A percentile compares a stretch with the other conserved stretches of the same genome.
These are phyloP conservation scores for Eupelmus urozonus DNA, from an alignment of 2,888 invertebrate species.

Conservation along the genomic window DNA sequence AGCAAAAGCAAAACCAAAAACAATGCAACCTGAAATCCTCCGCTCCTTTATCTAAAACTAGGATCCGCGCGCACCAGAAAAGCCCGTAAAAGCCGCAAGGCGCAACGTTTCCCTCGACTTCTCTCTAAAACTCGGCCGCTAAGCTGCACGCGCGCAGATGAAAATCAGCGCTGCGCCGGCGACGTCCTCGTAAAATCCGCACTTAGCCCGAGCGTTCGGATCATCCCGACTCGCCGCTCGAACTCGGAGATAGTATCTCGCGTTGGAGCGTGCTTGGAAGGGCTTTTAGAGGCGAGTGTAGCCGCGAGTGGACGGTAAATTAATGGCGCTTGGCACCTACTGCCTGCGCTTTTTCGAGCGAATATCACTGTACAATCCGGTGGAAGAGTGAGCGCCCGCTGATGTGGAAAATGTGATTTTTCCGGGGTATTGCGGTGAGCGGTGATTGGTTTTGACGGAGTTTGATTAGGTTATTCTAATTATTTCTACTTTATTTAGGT, in stretches of 20 bases:
- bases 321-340: conserved; percentile 40
- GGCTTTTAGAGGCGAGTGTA: conserved; percentile 5
- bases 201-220: conserved; percentile 10
- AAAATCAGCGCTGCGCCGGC: neutral
- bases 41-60: conserved; percentile 9
- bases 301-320: conserved; percentile 6
- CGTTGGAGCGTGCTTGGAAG: neutral
- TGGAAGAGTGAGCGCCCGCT: too few species aligned
- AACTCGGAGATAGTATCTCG: conserved; percentile 25
- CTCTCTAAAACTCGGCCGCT: neutral
- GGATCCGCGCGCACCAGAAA: conserved; percentile 3
- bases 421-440: too few species aligned
- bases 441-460: too few species aligned
- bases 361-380: conserved; percentile 1
- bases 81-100: neutral
- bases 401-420: too few species aligned
- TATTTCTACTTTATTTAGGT: too few species aligned
- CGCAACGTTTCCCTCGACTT: conserved; percentile 4
- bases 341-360: neutral
- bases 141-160: conserved; percentile 1
- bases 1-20: too few species aligned
- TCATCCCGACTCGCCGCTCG: conserved; percentile 18
- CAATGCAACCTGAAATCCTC: neutral
- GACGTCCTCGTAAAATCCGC: conserved; percentile 45
- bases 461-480: too few species aligned